Evolutionary conservation across 2,888 invertebrate genomes (phyloP), one percentile per base, ranked within the genome.

Genomic region (Malacosoma neustria): DNA sequence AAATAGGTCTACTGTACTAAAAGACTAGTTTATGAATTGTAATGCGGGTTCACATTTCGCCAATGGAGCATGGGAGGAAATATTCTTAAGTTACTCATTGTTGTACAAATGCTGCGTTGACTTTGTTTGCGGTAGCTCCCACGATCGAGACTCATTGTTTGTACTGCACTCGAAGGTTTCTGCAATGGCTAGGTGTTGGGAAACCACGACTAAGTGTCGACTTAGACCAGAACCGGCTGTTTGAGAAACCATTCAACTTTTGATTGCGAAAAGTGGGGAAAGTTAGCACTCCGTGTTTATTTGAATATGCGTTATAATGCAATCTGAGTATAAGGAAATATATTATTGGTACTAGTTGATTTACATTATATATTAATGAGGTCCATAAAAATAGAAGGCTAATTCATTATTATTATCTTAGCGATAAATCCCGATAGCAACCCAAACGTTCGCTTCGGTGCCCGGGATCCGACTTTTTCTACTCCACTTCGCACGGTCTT

Each of bases 261-360:
- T 61, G 62, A 71, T 80, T 80, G 70, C 82, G 77, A 81, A 79
- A 79, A 77, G 59, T 63, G 59, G 71, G 73, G 73, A 79, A 81
- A 80, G 75, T 62, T 72, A 49, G 53, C 52, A 53, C 22, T 9
- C 22, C 5, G 46, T 56, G 51, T 61, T 58, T 58, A 55, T 59
- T 55, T 54, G 58, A 48, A 55, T 54, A 54, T 38, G 51, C n/a
- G 54, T 59, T 54, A 57, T 48, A 22, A 22, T 22, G 22, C 22
- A 22, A 50, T 32, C 14, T 7, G 29, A 30, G 30, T 12, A 36
- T 37, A 36, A 14, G 36, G 38, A 37, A 36, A 36, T n/a, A n/a
- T n/a, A n/a, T n/a, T n/a, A n/a, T n/a, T n/a, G n/a, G n/a, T n/a
- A n/a, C n/a, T n/a, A n/a, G n/a, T n/a, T n/a, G n/a, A n/a, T n/a